Evolutionary conservation across 2,888 invertebrate species (phyloP), one percentile per base, ranked within the genome.

Genomic region (Erannis defoliaria): DNA sequence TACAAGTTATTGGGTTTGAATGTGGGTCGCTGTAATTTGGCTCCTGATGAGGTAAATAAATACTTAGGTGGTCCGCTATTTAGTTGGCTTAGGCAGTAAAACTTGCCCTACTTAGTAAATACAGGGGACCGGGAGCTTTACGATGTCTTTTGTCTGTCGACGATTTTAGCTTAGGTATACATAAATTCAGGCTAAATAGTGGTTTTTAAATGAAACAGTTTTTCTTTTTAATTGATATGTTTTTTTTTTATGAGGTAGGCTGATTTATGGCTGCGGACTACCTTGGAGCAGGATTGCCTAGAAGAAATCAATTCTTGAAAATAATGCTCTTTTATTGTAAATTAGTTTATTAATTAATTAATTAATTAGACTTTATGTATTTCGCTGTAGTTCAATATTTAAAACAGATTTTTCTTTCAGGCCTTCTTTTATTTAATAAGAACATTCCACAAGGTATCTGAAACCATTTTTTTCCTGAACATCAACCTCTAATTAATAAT

Each of bases 1-100:
- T 37, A 57, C 51, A 42, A 55, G 61, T 66, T 70, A 68, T 68
- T 59, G 68, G 59, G 53, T 62, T 51, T 57, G 55, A 58, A 66
- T 63, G 57, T 66, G 60, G 64, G 59, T 64, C 60, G 49, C 31
- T 10, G 62, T 53, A 56, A 51, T 64, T 62, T 55, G 50, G 62
- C 43, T 57, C 61, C 49, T 46, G 50, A 65, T 65, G 58, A 58
- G 53, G 53, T 40, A 46, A 56, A 57, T 62, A 62, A 62, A 62
- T 57, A 62, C 45, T 56, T 38, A 51, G 51, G 26, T 42, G 12
- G 38, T 19, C 43, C 31, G 40, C 18, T 56, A 23, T 40, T 43
- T 40, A 33, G 51, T 12, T 14, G 10, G 46, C 45, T 35, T 43
- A 43, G 49, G 23, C 5, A 33, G 46, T 31, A 49, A 48, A 50